phyloP scores from a whole-genome alignment of 2,113 vertebrate species.

The Calcarius ornatus region DNA sequence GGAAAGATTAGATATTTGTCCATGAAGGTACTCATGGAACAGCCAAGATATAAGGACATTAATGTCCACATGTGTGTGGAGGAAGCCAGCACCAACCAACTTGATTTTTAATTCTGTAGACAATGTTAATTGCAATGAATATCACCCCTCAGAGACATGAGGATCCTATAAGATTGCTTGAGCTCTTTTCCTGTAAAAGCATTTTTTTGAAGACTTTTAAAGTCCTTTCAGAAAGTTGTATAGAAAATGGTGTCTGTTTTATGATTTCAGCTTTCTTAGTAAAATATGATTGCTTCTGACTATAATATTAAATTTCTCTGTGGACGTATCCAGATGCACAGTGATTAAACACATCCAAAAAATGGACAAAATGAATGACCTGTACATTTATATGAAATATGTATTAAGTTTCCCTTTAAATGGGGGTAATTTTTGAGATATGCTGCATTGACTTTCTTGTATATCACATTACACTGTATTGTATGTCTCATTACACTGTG shows the following conservation, averaged over 20 bases:
- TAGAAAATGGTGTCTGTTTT: background rate
- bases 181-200: background rate
- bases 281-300: slow-evolving; percentile 39
- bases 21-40: background rate
- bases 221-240: background rate
- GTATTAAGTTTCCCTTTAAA: slow-evolving; percentile 47
- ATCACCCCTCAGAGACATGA: background rate
- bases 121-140: background rate
- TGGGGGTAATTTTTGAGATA: slow-evolving; percentile 60
- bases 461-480: slow-evolving; percentile 68
- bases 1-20: background rate
- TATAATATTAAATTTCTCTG: slow-evolving; percentile 30
- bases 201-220: background rate
- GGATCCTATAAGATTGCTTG: background rate
- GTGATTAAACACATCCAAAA: slow-evolving; percentile 61
- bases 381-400: slow-evolving; percentile 66
- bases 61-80: background rate
- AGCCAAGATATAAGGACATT: background rate
- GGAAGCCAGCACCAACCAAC: background rate
- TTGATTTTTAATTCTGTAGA: background rate
- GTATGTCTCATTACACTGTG: slow-evolving; percentile 71
- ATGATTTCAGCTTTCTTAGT: slow-evolving; percentile 10
- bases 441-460: slow-evolving; percentile 71
- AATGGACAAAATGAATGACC: slow-evolving; percentile 59
- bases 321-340: slow-evolving; percentile 38